Evolutionary conservation across 2,113 vertebrate species (phyloP), one percentile per base, ranked within the genome.

Genomic region (Myiopsitta monachus): DNA sequence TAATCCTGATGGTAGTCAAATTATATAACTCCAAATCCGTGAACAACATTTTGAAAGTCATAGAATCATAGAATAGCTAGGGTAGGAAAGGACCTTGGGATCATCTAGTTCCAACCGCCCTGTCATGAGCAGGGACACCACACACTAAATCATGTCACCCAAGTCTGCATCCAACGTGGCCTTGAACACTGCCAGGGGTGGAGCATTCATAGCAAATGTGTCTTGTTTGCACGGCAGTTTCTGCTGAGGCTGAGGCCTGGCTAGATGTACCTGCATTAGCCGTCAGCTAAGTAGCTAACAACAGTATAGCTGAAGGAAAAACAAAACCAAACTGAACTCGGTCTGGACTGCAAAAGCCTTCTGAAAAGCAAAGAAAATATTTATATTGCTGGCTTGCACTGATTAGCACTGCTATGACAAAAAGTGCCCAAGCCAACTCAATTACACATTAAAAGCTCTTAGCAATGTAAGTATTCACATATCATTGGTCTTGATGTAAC

Each of bases 341-440:
- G 24, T 22, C 8, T 63, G 76, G 49, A 74, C 54, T 66, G 44
- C 63, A 83, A 93, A 90, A 80, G 27, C 54, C 44, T 92, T 83
- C 67, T 74, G 63, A 79, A 90, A 94, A 92, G 44, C 68, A 83
- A 31, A 81, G 51, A 17, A 97, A 88, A 86, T 86, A 88, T 88
- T 96, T 86, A 81, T 67, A 76, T 69, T 74, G 9, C 63, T 86
- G 64, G 8, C 38, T 86, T 75, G 72, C 38, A 51, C 76, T 54
- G 76, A 90, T 83, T 86, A 90, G 75, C 27, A 13, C 38, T 78
- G 83, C 73, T 63, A 18, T 27, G 64, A 73, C 76, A 83, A 55
- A 66, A 33, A 54, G n/a, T 61, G 73, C 44, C 68, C 75, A 88
- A 67, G 67, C 36, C 51, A 46, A 18, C 5, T 44, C 38, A 63